phyloP scores from a whole-genome alignment of 1,140 invertebrate genomes.

The Cydia fagiglandana region DNA sequence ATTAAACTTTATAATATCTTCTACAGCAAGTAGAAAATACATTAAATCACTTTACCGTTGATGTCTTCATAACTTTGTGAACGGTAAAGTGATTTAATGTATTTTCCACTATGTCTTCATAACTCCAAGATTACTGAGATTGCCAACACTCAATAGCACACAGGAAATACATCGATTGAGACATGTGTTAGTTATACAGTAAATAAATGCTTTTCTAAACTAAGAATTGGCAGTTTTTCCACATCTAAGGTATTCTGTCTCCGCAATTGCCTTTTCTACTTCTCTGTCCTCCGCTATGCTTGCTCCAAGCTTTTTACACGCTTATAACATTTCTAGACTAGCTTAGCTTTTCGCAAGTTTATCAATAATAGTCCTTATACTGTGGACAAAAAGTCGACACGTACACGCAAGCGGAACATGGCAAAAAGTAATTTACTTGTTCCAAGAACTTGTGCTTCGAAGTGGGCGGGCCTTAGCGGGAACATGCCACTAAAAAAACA shows the following conservation, averaged over 20 bases:
- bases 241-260: neutral
- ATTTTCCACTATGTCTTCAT: neutral
- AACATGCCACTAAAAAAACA: conserved; percentile 21
- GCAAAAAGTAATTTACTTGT: conserved; percentile 29
- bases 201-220: neutral
- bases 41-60: neutral
- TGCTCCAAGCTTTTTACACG: neutral
- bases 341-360: neutral
- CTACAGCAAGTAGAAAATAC: neutral
- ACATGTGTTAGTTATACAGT: neutral
- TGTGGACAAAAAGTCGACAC: conserved; percentile 2
- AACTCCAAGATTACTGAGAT: neutral
- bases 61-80: neutral
- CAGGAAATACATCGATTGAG: neutral
- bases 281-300: neutral
- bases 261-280: neutral
- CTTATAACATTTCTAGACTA: conserved; percentile 7
- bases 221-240: neutral
- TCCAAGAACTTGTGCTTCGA: conserved; percentile 13
- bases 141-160: neutral
- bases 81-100: too few relatives aligned
- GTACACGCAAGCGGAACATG: conserved; percentile 1
- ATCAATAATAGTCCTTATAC: neutral
- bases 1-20: neutral
- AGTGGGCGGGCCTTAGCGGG: conserved; percentile 25